Conservation (phyloP, 2,888 invertebrate genomes). For the Drosophila longiperda region DNA sequence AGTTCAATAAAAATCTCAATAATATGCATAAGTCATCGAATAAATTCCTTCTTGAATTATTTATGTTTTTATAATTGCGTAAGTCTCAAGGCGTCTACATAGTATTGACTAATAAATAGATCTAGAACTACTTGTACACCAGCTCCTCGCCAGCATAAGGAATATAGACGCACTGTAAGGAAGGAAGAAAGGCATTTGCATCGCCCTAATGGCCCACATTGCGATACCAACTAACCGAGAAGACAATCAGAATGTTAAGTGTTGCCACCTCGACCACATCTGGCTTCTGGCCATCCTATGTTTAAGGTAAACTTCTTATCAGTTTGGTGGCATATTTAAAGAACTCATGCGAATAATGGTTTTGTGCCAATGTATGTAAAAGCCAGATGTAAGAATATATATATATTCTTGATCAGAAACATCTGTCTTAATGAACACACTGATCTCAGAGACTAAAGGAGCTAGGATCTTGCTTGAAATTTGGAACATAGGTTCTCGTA, state of each 20-base stretch:
- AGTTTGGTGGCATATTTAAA: no score
- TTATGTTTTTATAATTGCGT: conserved; percentile 19
- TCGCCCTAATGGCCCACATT: conserved; percentile 91
- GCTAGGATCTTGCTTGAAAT: no score
- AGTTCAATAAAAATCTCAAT: background rate
- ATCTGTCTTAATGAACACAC: no score
- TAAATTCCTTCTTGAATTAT: background rate
- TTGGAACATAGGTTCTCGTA: no score
- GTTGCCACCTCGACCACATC: conserved; percentile 90
- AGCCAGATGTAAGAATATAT: no score
- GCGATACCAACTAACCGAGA: conserved; percentile 93
- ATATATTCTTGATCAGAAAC: no score
- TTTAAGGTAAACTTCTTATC: no score
- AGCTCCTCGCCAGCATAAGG: conserved; percentile 92
- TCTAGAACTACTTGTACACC: conserved; percentile 92
- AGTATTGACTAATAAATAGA: conserved; percentile 83
- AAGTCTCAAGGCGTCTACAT: conserved; percentile 45
- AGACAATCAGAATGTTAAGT: conserved; percentile 90
- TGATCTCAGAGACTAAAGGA: no score
- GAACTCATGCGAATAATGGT: no score
- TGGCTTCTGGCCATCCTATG: conserved; percentile 89
- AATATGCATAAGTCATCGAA: background rate
- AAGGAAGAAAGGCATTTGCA: conserved; percentile 87
- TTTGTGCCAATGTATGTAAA: no score
- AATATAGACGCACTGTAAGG: conserved; percentile 91